A percentile compares a stretch with the other conserved stretches of the same genome.
Conservation (phyloP, 1,140 invertebrate genomes). For the Carcinoscorpius rotundicauda region DNA sequence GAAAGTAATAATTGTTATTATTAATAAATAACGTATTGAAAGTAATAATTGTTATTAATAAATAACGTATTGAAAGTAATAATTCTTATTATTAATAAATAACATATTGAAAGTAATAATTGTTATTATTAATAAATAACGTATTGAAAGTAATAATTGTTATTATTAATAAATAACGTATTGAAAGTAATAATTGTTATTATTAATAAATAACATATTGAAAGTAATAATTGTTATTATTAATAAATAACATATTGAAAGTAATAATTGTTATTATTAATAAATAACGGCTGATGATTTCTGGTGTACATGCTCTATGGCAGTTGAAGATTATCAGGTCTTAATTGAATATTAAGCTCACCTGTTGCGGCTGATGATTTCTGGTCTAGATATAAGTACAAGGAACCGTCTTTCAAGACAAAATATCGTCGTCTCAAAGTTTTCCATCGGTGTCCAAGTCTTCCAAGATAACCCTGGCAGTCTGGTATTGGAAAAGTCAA, state of each 20-base stretch:
- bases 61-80: no score
- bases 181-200: no score
- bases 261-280: no score
- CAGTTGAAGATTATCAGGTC: no score
- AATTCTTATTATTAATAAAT: no score
- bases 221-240: no score
- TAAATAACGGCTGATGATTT: constrained; percentile 68
- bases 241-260: no score
- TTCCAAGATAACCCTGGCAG: constrained; percentile 79
- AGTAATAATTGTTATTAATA: background rate
- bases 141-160: no score
- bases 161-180: no score
- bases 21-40: background rate
- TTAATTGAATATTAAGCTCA: constrained; percentile 32
- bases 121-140: no score
- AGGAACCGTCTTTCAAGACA: constrained; percentile 85
- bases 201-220: no score
- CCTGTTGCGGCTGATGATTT: constrained; percentile 75
- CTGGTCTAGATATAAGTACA: constrained; percentile 85
- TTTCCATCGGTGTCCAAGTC: constrained; percentile 53
- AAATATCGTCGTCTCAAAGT: constrained; percentile 85
- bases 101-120: no score
- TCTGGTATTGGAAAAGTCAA: constrained; percentile 61
- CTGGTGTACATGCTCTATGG: constrained; percentile 49
- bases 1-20: background rate